Base-by-base conservation (phyloP, 2,888 invertebrate genomes). In the Drosophila paranaensis region DNA sequence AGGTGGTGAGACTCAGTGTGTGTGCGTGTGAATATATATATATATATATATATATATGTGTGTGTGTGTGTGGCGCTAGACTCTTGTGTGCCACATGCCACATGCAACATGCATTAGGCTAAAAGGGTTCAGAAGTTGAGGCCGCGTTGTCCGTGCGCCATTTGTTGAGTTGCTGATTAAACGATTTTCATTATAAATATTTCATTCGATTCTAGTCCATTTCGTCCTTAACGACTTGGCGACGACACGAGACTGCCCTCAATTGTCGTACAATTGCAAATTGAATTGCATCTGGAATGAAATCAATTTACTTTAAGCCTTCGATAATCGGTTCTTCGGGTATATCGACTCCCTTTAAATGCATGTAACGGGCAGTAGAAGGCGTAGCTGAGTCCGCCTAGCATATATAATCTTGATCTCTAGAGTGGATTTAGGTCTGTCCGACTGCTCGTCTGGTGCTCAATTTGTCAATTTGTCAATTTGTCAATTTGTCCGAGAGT, bases 181-280 rank as follows among this genome's bases (percentile, higher is more conserved):
- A 48, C 67, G 67, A 43, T 75, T 75, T 72, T 48, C 50, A 64
- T 46, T 40, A 30, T 50, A 50, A 43, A 56, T 43, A 65, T 60
- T 60, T 50, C 42, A 74, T 64, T 73, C 60, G 50, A 16, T 11
- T 50, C 33, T 16, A 33, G 33, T 50, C 14, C 48, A 50, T 50
- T 48, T 30, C 48, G n/a, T 11, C 43, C n/a, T 40, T 45, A 61
- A 66, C 60, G 54, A 57, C 60, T 60, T 60, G 45, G 50, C 57
- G 48, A 27, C 45, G n/a, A 40, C 57, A 51, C 61, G 56, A 60
- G 48, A 6, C 30, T 33, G 48, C 27, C 20, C 33, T 33, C 60
- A 43, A 70, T 66, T 75, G 63, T 66, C 63, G 39, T 42, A 64
- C 61, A 65, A 69, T 72, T 68, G 60, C 48, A 56, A 69, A 62